phyloP scores from a whole-genome alignment of 2,113 vertebrate species.

The Hassar affinis region DNA sequence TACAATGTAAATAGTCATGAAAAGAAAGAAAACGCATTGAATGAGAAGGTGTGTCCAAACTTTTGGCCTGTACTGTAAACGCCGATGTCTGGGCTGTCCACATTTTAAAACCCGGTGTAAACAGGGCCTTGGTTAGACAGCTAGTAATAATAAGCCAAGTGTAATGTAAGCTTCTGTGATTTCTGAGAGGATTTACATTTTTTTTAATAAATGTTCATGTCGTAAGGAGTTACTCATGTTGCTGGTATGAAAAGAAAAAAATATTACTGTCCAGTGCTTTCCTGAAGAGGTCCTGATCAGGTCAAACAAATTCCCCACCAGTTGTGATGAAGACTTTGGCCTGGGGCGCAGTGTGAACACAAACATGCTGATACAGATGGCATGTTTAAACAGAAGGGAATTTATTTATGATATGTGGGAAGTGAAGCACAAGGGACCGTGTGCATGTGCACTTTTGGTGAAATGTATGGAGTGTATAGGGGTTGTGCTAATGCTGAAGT shows the following conservation, averaged over 20 bases:
- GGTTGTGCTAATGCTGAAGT: not conserved
- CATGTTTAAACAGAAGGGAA: not conserved
- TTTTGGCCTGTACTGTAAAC: too few relatives aligned
- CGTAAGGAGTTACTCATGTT: not conserved
- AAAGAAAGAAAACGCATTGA: too few relatives aligned
- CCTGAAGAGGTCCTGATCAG: not conserved
- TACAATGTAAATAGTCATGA: too few relatives aligned
- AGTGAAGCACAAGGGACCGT: not conserved
- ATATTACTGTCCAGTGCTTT: not conserved
- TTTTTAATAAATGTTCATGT: too few relatives aligned
- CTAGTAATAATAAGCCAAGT: too few relatives aligned
- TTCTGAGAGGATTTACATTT: not conserved
- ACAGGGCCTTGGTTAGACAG: not conserved
- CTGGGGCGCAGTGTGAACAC: not conserved
- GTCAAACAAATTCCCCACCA: too few relatives aligned
- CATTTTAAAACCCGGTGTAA: too few relatives aligned
- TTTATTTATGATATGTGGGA: not conserved
- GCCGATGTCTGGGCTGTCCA: too few relatives aligned
- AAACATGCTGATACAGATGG: not conserved
- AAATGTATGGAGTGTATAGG: not conserved
- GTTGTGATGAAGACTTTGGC: not conserved
- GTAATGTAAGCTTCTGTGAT: not conserved
- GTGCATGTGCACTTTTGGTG: not conserved
- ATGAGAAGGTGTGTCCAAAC: too few relatives aligned
- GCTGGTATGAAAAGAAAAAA: not conserved